A percentile compares a stretch with the other conserved stretches of the same genome.
phyloP scores from a whole-genome alignment of 1,140 invertebrate genomes.

The Conus betulinus region DNA sequence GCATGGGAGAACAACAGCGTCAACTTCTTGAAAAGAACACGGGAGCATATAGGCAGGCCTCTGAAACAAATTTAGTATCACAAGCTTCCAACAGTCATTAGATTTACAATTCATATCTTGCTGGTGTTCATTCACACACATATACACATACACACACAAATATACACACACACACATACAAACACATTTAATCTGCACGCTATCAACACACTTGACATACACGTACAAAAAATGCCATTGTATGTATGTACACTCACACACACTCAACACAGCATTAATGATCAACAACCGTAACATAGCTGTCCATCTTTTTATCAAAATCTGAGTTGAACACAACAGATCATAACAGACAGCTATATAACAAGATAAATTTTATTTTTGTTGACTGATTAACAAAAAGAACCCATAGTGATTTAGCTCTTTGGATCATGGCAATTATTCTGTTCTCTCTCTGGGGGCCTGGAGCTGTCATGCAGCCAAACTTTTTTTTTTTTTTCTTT shows the following conservation, averaged over 20 bases:
- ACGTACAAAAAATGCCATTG: not conserved
- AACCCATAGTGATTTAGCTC: slow-evolving; percentile 2
- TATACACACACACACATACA: not conserved
- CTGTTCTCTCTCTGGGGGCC: too few species aligned
- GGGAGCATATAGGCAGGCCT: slow-evolving; percentile 29
- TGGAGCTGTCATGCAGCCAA: not conserved
- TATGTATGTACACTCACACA: not conserved
- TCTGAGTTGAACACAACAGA: slow-evolving; percentile 19
- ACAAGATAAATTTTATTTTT: slow-evolving; percentile 16
- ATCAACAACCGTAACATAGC: slow-evolving; percentile 24
- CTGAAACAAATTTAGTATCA: slow-evolving; percentile 10
- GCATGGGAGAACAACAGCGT: not conserved
- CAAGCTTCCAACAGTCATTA: slow-evolving; percentile 18
- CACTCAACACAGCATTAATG: slow-evolving; percentile 19
- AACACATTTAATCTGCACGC: too few species aligned
- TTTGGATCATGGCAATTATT: not conserved
- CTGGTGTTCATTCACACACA: not conserved
- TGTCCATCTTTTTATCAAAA: slow-evolving; percentile 7
- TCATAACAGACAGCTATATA: slow-evolving; percentile 11
- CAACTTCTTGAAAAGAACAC: not conserved
- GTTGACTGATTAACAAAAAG: slow-evolving; percentile 7
- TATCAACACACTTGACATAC: not conserved
- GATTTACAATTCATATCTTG: not conserved
- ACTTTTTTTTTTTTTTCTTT: not conserved
- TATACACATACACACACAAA: not conserved